Evolutionary conservation across 92 coral and sea anemone species (phyloP).

Genomic region (Anthopleura xanthogrammica): DNA sequence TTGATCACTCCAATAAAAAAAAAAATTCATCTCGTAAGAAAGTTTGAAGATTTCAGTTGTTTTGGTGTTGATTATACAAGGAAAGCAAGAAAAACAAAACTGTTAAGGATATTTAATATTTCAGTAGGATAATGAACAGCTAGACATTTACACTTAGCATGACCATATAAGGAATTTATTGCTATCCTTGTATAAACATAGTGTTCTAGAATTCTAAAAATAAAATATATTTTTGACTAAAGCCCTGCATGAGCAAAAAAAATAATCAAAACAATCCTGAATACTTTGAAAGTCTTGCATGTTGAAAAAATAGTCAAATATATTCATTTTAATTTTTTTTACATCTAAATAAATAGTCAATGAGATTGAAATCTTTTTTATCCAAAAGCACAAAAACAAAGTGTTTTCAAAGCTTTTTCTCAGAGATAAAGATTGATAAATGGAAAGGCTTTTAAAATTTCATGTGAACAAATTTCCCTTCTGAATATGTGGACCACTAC

Average conservation of each 20-base stretch:
- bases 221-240: not conserved
- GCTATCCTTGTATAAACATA: not conserved
- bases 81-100: not conserved
- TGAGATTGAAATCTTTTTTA: not conserved
- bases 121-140: not conserved
- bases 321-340: not conserved
- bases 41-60: not conserved
- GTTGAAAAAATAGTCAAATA: not conserved
- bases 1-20: no score
- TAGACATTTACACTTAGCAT: not conserved
- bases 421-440: not conserved
- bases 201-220: not conserved
- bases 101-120: not conserved
- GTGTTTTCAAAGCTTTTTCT: not conserved
- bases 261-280: not conserved
- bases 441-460: not conserved
- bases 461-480: no score
- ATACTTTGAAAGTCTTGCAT: not conserved
- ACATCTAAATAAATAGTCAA: not conserved
- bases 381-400: not conserved
- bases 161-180: conserved; percentile 9
- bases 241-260: not conserved
- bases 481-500: no score
- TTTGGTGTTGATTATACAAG: not conserved
- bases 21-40: no score